Base-by-base conservation (phyloP, 2,113 vertebrate species). In the Illadopsis cleaveri region DNA sequence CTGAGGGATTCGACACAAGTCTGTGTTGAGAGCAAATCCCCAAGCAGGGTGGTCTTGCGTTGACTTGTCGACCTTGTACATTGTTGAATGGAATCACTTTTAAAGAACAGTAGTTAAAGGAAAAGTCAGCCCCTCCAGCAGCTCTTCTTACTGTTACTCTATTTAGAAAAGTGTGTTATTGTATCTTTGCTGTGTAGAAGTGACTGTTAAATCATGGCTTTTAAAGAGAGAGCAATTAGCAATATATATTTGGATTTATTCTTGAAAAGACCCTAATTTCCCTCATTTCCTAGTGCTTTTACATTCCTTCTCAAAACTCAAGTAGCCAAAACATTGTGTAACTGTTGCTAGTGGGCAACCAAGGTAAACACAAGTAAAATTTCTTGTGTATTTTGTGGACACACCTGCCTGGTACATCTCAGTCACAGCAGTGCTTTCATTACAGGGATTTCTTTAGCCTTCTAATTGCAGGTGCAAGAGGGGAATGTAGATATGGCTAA, bases 91-190 rank as follows among this genome's bases (percentile, higher is more conserved):
- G 95, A 98, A 98, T 98, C 97, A 97, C 92, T 98, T 97, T 97
- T 97, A 96, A 97, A 97, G 96, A 98, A 98, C 98, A 98, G 98
- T 98, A 98, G 98, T 98, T 97, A 97, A 97, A 97, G 88, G 68
- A 94, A 93, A 95, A 95, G 35, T 90, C 88, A 88, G 71, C 68
- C 86, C 60, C 77, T 90, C 92, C 60, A 86, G 89, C 83, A 82
- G 71, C 57, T 96, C 94, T 91, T 96, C 90, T 96, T 83, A 85
- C 72, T 53, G 81, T 86, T 81, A 22, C 78, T 77, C 54, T 81
- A 53, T 89, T 48, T 93, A 86, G 69, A 75, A 92, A 48, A 93
- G 40, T 60, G 31, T 83, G 76, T 89, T 96, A 89, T 57, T 83
- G 10, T 64, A 82, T 70, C 82, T 83, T 86, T 54, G 54, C 88